Base-by-base conservation (phyloP, 2,888 invertebrate genomes). In the Ctenicera cuprea region DNA sequence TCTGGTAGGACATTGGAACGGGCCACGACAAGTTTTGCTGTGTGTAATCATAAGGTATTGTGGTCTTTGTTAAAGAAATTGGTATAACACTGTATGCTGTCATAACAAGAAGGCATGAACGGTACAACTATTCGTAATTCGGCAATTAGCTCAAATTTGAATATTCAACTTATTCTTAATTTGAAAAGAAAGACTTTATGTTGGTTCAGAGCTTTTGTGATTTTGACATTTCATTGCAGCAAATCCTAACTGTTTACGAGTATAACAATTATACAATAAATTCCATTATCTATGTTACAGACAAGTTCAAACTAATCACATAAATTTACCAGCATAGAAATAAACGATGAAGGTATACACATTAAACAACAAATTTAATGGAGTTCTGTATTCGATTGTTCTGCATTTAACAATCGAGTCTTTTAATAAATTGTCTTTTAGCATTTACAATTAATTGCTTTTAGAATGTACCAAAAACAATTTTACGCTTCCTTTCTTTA, bases 1-100 rank as follows among this genome's bases (percentile, higher is more conserved):
- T n/a, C n/a, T n/a, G n/a, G n/a, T n/a, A n/a, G 62, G 62, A 45
- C 62, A 30, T 30, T 63, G 33, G n/a, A 63, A 18, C 63, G 16
- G 22, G 22, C 43, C 22, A 43, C 43, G 63, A 63, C 30, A 16
- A 18, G 63, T 48, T 62, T 45, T 18, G 41, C n/a, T 30, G 20
- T 41, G 16, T 62, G 16, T 62, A 62, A 62, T 62, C 16, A 43
- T 43, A 8, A 41, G 8, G 22, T n/a, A 16, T 41, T 16, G 62
- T 45, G 14, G 20, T 8, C 20, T 20, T 48, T 48, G 48, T 48
- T 48, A 2, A 18, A 9, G 26, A 52, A 52, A 18, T 50, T 8
- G 48, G 20, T 54, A 54, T 54, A 54, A 52, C 11, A 50, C 14
- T 52, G 22, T 54, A 18, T 1, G 4, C 9, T 54, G 12, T n/a